These are phyloP conservation scores for Sorex fumeus DNA, from an alignment of 2,113 vertebrate species.

Conservation along the genomic window DNA sequence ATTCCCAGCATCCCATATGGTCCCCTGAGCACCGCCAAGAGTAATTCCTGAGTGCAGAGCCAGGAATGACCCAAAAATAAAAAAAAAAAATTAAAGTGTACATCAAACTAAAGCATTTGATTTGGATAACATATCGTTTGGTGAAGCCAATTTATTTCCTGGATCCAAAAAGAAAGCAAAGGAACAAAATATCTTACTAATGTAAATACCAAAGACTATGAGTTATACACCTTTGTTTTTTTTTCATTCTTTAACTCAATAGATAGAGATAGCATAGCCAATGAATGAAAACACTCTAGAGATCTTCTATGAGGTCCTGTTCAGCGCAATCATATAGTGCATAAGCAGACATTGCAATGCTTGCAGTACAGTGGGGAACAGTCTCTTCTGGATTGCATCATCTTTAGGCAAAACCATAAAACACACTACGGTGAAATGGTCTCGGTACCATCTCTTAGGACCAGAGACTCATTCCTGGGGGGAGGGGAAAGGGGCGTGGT, in stretches of 20 bases:
- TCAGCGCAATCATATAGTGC: background rate
- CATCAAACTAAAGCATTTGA: conserved; percentile 26
- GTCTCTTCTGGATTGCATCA: background rate
- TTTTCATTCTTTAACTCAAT: background rate
- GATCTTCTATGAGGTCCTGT: background rate
- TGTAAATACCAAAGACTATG: background rate
- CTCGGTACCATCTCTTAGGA: background rate
- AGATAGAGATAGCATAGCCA: background rate
- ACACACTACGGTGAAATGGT: background rate
- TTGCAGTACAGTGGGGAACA: background rate
- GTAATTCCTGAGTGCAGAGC: too few species aligned
- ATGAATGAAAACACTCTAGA: background rate
- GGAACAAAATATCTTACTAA: background rate
- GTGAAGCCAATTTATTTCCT: conserved; percentile 37
- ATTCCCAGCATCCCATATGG: too few species aligned
- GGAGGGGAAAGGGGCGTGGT: background rate
- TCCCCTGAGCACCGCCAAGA: too few species aligned
- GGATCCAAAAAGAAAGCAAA: conserved; percentile 28
- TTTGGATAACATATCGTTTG: conserved; percentile 31
- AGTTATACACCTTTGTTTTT: background rate
- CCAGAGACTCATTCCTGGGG: background rate
- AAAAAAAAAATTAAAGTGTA: too few species aligned
- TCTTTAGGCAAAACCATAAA: conserved; percentile 30
- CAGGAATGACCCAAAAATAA: too few species aligned
- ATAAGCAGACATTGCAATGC: background rate